phyloP scores from a whole-genome alignment of 2,113 vertebrate genomes.

The Microcebus griseorufus region DNA sequence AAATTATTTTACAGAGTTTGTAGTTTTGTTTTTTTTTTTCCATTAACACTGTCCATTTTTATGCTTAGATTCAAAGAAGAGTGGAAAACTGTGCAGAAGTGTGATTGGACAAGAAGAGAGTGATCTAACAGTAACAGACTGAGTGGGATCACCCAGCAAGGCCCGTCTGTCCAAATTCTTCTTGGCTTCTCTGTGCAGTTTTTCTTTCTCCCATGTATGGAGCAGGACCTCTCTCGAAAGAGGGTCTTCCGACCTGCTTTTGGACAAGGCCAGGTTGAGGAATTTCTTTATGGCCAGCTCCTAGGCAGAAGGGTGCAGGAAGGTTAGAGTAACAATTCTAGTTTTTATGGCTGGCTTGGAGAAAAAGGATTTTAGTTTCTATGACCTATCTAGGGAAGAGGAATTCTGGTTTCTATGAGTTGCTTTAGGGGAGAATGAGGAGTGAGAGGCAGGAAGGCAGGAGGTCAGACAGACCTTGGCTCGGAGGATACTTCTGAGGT shows the following conservation, averaged over 20 bases:
- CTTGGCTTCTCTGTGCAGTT: neutral
- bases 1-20: too few relatives aligned
- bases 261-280: neutral
- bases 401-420: neutral
- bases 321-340: neutral
- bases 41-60: neutral
- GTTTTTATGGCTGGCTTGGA: neutral
- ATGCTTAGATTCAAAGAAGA: neutral
- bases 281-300: neutral
- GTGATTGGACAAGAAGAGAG: neutral
- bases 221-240: too few relatives aligned
- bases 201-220: neutral
- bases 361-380: neutral
- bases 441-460: neutral
- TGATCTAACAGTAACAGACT: neutral
- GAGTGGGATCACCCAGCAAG: neutral
- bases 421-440: neutral
- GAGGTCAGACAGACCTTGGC: neutral
- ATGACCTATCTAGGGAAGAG: neutral
- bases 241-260: neutral
- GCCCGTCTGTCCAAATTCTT: neutral
- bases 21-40: too few relatives aligned
- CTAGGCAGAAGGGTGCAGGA: neutral
- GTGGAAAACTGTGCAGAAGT: neutral
- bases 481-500: neutral